Evolutionary conservation across 2,888 invertebrate species (phyloP).

Genomic region (Aphidius colemani): DNA sequence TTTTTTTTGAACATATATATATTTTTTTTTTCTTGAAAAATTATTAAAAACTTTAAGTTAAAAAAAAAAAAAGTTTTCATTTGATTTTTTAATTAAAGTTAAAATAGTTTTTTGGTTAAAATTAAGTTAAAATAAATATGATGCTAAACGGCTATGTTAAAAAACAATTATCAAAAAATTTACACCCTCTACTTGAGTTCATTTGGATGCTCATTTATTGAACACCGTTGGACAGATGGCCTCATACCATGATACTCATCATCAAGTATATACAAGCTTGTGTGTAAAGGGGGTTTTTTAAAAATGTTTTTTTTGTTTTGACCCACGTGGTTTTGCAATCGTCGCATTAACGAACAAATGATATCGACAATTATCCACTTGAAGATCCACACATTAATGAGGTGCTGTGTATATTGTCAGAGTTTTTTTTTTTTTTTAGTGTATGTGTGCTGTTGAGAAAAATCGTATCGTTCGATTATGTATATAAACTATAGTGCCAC

Average conservation of each 20-base stretch:
- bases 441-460: neutral
- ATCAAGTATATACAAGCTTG: slow-evolving; percentile 16
- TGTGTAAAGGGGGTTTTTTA: slow-evolving; percentile 3
- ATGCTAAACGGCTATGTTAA: neutral
- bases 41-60: too few species aligned
- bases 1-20: too few species aligned
- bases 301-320: slow-evolving; percentile 55
- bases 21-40: too few species aligned
- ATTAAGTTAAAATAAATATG: neutral
- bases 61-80: too few species aligned
- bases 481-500: slow-evolving; percentile 27
- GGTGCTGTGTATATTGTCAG: slow-evolving; percentile 10
- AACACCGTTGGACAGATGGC: slow-evolving; percentile 35
- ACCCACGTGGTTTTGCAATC: slow-evolving; percentile 54
- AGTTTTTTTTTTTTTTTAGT: neutral
- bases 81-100: too few species aligned
- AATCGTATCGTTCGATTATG: too few species aligned
- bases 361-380: slow-evolving; percentile 51
- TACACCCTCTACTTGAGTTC: slow-evolving; percentile 43
- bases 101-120: too few species aligned
- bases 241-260: slow-evolving; percentile 18
- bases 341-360: slow-evolving; percentile 58
- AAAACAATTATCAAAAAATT: slow-evolving; percentile 37
- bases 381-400: slow-evolving; percentile 31
- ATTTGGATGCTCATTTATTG: slow-evolving; percentile 57